Conservation (phyloP, 2,888 invertebrate species). For the Drosophila pseudotakahashii region DNA sequence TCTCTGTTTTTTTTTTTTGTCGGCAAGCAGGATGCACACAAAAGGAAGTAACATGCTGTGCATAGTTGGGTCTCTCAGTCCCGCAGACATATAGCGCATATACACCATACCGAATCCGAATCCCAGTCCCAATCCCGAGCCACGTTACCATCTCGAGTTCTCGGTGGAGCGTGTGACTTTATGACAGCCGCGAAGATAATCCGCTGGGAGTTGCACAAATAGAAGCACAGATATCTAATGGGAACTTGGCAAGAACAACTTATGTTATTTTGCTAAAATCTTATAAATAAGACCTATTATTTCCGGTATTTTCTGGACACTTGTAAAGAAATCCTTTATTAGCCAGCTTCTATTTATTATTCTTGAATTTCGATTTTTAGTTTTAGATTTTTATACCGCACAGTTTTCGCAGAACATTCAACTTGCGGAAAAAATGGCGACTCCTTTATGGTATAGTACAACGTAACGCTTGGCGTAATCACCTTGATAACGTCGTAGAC, state of each 20-base stretch:
- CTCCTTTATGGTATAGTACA: not conserved
- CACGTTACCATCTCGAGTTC: constrained; percentile 15
- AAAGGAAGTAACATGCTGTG: constrained; percentile 77
- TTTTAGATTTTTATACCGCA: not conserved
- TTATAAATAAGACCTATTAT: no score
- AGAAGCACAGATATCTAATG: not conserved
- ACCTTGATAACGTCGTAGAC: constrained; percentile 19
- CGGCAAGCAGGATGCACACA: constrained; percentile 69
- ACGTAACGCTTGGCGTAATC: constrained; percentile 5
- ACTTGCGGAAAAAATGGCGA: no score
- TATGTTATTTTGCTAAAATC: no score
- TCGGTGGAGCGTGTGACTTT: constrained; percentile 49
- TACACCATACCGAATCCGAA: constrained; percentile 20
- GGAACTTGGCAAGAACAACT: not conserved
- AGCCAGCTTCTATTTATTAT: no score
- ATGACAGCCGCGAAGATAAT: constrained; percentile 32
- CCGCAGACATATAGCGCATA: constrained; percentile 21
- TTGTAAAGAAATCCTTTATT: no score
- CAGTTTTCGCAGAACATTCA: no score
- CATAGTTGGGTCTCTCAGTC: constrained; percentile 28
- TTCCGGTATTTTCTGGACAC: no score
- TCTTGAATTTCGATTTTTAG: not conserved
- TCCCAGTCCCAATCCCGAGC: constrained; percentile 10
- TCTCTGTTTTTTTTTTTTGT: constrained; percentile 13
- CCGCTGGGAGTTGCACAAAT: constrained; percentile 1